Percentiles rank a stretch among this genome's conserved stretches.
These are phyloP conservation scores for Drosophila nr. medialis DNA, from an alignment of 2,888 invertebrate genomes.

Conservation along the genomic window DNA sequence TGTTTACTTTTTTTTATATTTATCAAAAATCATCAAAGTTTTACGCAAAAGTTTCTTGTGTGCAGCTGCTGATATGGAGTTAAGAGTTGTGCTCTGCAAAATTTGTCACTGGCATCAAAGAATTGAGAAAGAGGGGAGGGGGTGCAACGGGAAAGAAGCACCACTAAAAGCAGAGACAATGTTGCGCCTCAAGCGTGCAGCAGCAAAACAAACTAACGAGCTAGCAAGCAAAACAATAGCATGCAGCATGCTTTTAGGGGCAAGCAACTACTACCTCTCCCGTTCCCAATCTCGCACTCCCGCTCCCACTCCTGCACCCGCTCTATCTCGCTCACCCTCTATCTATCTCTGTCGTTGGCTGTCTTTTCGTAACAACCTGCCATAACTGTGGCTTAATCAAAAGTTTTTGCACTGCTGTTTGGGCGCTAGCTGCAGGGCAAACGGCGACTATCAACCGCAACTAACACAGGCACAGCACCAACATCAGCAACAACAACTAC, in stretches of 20 bases:
- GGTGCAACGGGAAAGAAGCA: neutral
- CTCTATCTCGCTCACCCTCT: neutral
- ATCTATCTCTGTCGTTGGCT: constrained; percentile 5
- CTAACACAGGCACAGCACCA: constrained; percentile 32
- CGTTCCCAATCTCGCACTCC: neutral
- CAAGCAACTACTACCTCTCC: neutral
- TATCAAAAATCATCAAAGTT: constrained; percentile 78
- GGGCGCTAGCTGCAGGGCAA: constrained; percentile 65
- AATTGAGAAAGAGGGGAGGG: neutral
- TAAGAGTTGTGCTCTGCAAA: constrained; percentile 44
- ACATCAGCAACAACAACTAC: neutral
- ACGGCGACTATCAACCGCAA: constrained; percentile 60
- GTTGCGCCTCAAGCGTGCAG: constrained; percentile 64
- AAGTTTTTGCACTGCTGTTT: constrained; percentile 77
- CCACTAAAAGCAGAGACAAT: constrained; percentile 57
- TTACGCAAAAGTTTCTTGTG: constrained; percentile 59
- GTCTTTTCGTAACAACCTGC: constrained; percentile 66
- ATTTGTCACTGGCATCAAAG: constrained; percentile 63
- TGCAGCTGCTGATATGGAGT: constrained; percentile 55
- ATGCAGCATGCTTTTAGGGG: constrained; percentile 56
- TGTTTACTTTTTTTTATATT: constrained; percentile 33
- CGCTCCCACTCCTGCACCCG: neutral
- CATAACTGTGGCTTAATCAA: constrained; percentile 84
- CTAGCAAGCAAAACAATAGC: constrained; percentile 75
- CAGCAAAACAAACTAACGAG: constrained; percentile 72